Evolutionary conservation across 1,140 invertebrate species (phyloP), one percentile per base, ranked within the genome.

Genomic region (Drosophila tani): DNA sequence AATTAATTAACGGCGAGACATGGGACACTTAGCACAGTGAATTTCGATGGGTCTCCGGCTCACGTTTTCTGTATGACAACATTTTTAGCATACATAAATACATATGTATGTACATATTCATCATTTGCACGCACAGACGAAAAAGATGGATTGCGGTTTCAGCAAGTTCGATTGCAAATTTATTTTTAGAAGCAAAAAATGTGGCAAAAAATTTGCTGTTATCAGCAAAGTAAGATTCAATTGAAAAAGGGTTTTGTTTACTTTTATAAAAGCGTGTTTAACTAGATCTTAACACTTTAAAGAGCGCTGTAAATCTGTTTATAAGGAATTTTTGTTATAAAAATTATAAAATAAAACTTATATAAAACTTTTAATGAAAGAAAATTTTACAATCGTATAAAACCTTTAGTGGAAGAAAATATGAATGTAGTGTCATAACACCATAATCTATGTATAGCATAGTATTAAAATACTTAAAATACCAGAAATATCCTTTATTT

Each of bases 11-110:
- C 38, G 19, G 5, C 53, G 2, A 2, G 29, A 17, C 50, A 53
- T 29, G 29, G n/a, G 41, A 24, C 64, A 64, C 40, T 46, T 64
- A 53, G 32, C 71, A 64, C 79, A 46, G 55, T n/a, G 29, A 49
- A 58, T 45, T 66, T 80, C 51, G 40, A 24, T 59, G 77, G 55
- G 35, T 38, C 21, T 40, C 8, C 56, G 60, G 32, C 70, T 57
- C 67, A 82, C 47, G 60, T 57, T 77, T 56, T 77, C n/a, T 51
- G 46, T 41, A 73, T 74, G 74, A 81, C 60, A 65, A 66, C 77
- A 75, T 50, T 45, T 65, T 24, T 21, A 65, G 50, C 63, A 62
- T 65, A 9, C 6, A 24, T n/a, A 38, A 0, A 45, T 65, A 12
- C 6, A 24, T n/a, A 38, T n/a, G n/a, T n/a, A n/a, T n/a, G n/a